Percentiles rank a stretch among this genome's conserved stretches.
phyloP scores from a whole-genome alignment of 1,140 invertebrate genomes.

The Zaprionus capensis region DNA sequence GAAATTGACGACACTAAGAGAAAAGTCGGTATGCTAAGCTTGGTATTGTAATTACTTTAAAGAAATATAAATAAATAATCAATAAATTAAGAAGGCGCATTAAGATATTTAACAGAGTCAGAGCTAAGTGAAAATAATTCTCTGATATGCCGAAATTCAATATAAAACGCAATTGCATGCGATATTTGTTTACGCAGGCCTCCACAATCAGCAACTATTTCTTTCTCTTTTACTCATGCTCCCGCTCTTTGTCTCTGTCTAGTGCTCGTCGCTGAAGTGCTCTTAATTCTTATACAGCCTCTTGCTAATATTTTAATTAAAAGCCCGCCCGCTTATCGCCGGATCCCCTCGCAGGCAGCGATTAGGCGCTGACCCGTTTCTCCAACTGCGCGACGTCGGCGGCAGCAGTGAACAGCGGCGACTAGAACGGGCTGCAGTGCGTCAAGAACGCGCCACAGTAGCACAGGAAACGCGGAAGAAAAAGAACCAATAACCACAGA shows the following conservation, averaged over 20 bases:
- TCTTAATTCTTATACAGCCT: conserved; percentile 38
- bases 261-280: conserved; percentile 18
- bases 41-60: no score
- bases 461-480: neutral
- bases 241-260: neutral
- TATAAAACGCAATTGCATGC: neutral
- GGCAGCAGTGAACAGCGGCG: conserved; percentile 60
- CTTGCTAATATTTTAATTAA: conserved; percentile 52
- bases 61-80: no score
- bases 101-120: no score
- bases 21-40: neutral
- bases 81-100: no score
- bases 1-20: neutral
- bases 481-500: neutral
- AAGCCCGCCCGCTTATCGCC: conserved; percentile 43
- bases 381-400: conserved; percentile 19
- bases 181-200: neutral
- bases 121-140: no score
- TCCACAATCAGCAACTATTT: neutral
- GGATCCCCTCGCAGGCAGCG: conserved; percentile 31
- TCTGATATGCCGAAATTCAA: neutral
- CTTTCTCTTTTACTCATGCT: neutral
- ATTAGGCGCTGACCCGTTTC: conserved; percentile 54
- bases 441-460: neutral
- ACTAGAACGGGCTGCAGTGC: conserved; percentile 49